Evolutionary conservation across 1,140 invertebrate genomes (phyloP), one percentile per base, ranked within the genome.

Genomic region (Adelges cooleyi): DNA sequence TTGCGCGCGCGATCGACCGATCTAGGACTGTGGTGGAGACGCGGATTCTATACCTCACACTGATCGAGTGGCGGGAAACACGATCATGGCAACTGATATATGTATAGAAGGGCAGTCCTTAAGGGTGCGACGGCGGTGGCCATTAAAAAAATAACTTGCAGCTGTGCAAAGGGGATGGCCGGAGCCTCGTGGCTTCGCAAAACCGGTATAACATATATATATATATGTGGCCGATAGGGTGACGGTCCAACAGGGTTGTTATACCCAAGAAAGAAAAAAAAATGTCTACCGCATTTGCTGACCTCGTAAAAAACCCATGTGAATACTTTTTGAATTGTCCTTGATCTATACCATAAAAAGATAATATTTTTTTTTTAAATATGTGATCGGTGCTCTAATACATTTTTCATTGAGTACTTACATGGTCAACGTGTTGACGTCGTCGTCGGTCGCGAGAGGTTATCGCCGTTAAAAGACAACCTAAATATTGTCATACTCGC

Each of bases 121-220:
- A 17, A 25, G 56, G 56, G 40, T 62, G 29, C 5, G 56, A 42
- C 13, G 42, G 11, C 29, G 29, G 56, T 27, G 25, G 56, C 56
- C 56, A 62, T 62, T 62, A 62, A 62, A 62, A 44, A 59, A 62
- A 62, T 46, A 15, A 29, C 42, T 48, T 20, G 56, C 56, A 62
- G 56, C 56, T 62, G 56, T 15, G 42, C 11, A 59, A 44, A 62
- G 56, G 56, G 56, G 42, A 62, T 29, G 42, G 17, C n/a, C 17
- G 25, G 22, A 62, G 25, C 56, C 56, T 62, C 40, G 5, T 17
- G 56, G 42, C 23, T 20, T 48, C 2, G 42, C 17, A 62, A 62
- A 62, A 62, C 56, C 56, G 56, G 56, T 62, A 62, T 62, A n/a
- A 33, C 29, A 33, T 11, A n/a, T n/a, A n/a, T n/a, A n/a, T n/a